phyloP scores from a whole-genome alignment of 2,797 vertebrate species.

The Sebastiscus albofasciatus region DNA sequence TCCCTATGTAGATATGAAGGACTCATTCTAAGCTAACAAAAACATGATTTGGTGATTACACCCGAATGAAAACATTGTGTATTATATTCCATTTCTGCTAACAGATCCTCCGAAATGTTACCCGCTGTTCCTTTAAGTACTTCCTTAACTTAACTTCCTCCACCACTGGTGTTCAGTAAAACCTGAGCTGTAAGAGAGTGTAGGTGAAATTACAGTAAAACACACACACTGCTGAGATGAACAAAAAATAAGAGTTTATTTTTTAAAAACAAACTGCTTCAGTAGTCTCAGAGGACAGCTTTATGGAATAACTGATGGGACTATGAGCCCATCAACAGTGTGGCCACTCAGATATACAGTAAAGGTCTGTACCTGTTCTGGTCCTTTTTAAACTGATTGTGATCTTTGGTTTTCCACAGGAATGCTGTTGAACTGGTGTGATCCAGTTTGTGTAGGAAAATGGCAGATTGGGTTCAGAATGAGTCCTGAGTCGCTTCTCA shows the following conservation, averaged over 20 bases:
- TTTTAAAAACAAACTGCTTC: neutral
- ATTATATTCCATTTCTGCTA: too few species aligned
- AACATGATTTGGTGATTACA: too few species aligned
- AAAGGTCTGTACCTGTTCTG: neutral
- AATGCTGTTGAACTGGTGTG: neutral
- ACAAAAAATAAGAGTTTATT: neutral
- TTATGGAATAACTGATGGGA: neutral
- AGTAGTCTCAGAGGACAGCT: neutral
- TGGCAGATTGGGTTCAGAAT: neutral
- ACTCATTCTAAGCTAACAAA: too few species aligned
- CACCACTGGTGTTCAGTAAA: neutral
- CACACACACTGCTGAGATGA: neutral
- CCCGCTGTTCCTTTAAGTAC: too few species aligned
- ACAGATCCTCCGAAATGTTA: neutral
- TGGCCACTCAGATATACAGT: neutral
- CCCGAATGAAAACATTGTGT: too few species aligned
- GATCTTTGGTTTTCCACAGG: conserved; percentile 8
- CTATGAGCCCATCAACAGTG: neutral
- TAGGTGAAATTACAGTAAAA: neutral
- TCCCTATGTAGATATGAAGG: too few species aligned
- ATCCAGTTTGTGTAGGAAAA: neutral
- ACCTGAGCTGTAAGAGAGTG: neutral
- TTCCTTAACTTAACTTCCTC: neutral
- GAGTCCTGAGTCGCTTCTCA: neutral
- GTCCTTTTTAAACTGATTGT: neutral